Conservation (phyloP, 2,113 vertebrate genomes). For the Rhinoderma darwinii region DNA sequence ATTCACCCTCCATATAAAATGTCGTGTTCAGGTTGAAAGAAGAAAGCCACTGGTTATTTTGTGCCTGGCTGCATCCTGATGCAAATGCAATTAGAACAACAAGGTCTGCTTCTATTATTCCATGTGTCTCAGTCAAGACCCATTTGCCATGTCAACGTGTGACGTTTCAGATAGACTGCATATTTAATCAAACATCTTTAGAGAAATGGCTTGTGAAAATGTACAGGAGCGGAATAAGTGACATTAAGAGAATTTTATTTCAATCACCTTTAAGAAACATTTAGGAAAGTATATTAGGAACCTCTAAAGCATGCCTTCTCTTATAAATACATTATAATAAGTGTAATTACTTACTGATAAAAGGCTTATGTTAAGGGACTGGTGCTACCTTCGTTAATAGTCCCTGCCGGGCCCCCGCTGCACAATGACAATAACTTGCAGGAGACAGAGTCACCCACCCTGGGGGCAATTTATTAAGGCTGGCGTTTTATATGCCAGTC, state of each 20-base stretch:
- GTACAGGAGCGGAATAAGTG: not conserved
- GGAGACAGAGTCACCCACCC: too few relatives aligned
- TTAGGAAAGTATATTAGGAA: not conserved
- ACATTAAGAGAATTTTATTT: slow-evolving; percentile 18
- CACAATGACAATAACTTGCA: too few relatives aligned
- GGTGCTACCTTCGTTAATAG: too few relatives aligned
- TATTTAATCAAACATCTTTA: slow-evolving; percentile 42
- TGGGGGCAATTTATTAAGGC: too few relatives aligned
- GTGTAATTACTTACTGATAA: not conserved
- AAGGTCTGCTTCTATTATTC: slow-evolving; percentile 38
- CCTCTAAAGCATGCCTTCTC: not conserved
- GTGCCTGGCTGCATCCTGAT: slow-evolving; percentile 45
- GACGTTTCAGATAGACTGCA: slow-evolving; percentile 39
- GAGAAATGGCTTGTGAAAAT: slow-evolving; percentile 14
- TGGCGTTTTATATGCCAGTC: too few relatives aligned
- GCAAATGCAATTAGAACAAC: slow-evolving; percentile 55
- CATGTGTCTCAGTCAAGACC: slow-evolving; percentile 37
- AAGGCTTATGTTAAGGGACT: not conserved
- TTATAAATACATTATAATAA: not conserved
- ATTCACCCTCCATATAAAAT: slow-evolving; percentile 26
- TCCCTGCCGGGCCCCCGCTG: too few relatives aligned
- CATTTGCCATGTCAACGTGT: slow-evolving; percentile 39
- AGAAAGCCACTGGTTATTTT: slow-evolving; percentile 42
- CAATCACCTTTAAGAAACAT: slow-evolving; percentile 8
- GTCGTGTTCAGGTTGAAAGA: slow-evolving; percentile 19